phyloP scores from a whole-genome alignment of 2,888 invertebrate genomes.

The Sisyra nigra region DNA sequence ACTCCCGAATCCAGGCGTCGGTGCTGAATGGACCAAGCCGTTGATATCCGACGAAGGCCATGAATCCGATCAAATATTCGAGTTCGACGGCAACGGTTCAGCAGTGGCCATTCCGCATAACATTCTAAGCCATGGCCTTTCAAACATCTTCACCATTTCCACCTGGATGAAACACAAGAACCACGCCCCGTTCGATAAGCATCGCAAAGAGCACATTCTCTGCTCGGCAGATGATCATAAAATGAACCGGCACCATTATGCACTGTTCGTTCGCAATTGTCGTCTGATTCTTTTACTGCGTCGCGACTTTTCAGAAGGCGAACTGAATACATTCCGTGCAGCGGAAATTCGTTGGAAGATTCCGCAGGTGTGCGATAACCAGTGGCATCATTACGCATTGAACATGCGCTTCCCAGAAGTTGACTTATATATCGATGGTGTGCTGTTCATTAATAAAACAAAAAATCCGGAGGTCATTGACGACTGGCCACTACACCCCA shows the following conservation, averaged over 20 bases:
- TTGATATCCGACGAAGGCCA: conserved; percentile 67
- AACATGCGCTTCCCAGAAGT: conserved; percentile 87
- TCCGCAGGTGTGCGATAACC: conserved; percentile 89
- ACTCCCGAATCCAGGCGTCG: conserved; percentile 64
- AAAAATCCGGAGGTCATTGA: conserved; percentile 95
- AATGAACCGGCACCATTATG: conserved; percentile 99
- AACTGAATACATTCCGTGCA: conserved; percentile 86
- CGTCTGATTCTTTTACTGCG: conserved; percentile 81
- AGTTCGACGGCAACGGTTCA: conserved; percentile 83
- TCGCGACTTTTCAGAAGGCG: conserved; percentile 83
- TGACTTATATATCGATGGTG: conserved; percentile 77
- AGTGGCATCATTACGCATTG: conserved; percentile 97
- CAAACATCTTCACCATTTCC: conserved; percentile 73
- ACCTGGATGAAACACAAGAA: conserved; percentile 92
- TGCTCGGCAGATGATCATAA: conserved; percentile 97
- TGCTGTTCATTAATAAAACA: conserved; percentile 42
- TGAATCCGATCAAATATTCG: conserved; percentile 83
- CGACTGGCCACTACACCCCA: conserved; percentile 97
- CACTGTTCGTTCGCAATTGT: conserved; percentile 92
- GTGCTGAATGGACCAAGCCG: conserved; percentile 67
- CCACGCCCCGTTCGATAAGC: conserved; percentile 64
- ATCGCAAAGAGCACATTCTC: conserved; percentile 88
- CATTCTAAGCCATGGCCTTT: conserved; percentile 58
- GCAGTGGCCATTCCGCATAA: conserved; percentile 71
- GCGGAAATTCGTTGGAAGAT: conserved; percentile 99